Base-by-base conservation (phyloP, 2,888 invertebrate genomes). In the Volucella bombylans region DNA sequence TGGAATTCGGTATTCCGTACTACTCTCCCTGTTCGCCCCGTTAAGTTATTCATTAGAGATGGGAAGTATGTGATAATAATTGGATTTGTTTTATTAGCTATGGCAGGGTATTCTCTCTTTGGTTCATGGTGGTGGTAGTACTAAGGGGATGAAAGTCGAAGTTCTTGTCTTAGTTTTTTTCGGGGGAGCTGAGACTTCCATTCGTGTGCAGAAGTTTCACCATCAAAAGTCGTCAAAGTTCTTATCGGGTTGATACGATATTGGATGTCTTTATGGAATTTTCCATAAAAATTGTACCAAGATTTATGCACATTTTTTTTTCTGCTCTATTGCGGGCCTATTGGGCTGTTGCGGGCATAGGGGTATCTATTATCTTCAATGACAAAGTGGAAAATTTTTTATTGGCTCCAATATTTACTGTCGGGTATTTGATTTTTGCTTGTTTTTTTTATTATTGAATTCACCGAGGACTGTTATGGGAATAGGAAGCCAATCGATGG, bases 21-120 rank as follows among this genome's bases (percentile, higher is more conserved):
- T 45, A 6, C 4, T 4, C 41, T 4, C 6, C 41, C 11, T 11
- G 8, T 45, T 15, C 23, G 3, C 31, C 45, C 68, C 68, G 59
- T 59, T 79, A 79, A 79, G 71, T 80, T 83, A 83, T 83, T 83
- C 80, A 83, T 80, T 69, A 74, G 80, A 69, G 80, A 83, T 79
- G 49, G 74, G 43, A 74, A 79, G 79, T 83, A 79, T 79, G 83
- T 76, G 83, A 83, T 79, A 80, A 83, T 83, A 80, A 83, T 80
- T 83, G 80, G 80, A 74, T 80, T 74, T 74, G 52, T 76, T 83
- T 83, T 83, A 83, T 69, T 71, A 74, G 74, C 74, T 54, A 61
- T 31, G 49, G 62, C 47, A 72, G 43, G 18, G n/a, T 43, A 31
- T 23, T 23, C 23, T 23, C 23, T 23, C 23, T 23, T 23, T 4